phyloP scores from a whole-genome alignment of 1,140 invertebrate genomes.

The Bradynema listronoti region DNA sequence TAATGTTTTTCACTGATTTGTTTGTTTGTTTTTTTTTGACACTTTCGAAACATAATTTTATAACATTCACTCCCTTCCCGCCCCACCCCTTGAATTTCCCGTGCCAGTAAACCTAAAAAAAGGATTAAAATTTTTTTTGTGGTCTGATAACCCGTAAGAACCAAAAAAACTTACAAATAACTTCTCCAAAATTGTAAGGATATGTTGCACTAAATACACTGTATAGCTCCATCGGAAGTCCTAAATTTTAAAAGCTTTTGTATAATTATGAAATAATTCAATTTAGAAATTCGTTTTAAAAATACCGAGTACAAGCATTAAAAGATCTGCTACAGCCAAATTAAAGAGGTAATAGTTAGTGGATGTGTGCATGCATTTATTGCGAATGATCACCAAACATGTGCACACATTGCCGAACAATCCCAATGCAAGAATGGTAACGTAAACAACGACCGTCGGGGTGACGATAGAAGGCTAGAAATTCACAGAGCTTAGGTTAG shows the following conservation, averaged over 20 bases:
- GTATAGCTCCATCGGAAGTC: conserved; percentile 53
- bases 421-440: conserved; percentile 69
- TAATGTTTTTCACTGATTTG: too few relatives aligned
- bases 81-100: too few relatives aligned
- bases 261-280: too few relatives aligned
- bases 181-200: conserved; percentile 50
- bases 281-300: too few relatives aligned
- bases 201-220: conserved; percentile 44
- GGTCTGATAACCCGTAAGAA: too few relatives aligned
- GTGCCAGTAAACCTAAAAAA: too few relatives aligned
- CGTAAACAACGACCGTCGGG: conserved; percentile 48
- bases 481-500: conserved; percentile 3
- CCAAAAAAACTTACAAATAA: conserved; percentile 23
- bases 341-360: conserved; percentile 29
- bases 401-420: conserved; percentile 82
- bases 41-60: too few relatives aligned
- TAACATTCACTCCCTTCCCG: too few relatives aligned
- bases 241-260: too few relatives aligned
- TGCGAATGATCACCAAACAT: conserved; percentile 80
- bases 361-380: conserved; percentile 82
- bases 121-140: too few relatives aligned
- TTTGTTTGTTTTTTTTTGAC: too few relatives aligned
- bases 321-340: conserved; percentile 81
- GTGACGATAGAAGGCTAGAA: conserved; percentile 40
- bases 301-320: conserved; percentile 67